These are phyloP conservation scores for Steromphala cineraria DNA, from an alignment of 2,888 invertebrate genomes.

Conservation along the genomic window DNA sequence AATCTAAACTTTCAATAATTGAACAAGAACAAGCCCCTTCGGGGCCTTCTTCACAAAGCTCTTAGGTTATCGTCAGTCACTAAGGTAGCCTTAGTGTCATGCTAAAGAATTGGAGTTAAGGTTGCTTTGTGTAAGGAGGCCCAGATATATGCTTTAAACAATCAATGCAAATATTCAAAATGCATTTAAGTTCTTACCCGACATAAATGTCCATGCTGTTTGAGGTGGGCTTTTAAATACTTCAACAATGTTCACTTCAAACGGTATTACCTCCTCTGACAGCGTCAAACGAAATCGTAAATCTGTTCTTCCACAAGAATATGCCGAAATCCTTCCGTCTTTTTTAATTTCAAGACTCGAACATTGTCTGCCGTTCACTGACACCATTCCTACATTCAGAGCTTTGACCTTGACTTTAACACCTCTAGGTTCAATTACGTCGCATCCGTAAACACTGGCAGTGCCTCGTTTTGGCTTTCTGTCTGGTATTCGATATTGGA, in stretches of 20 bases:
- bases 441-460: background rate
- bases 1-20: too few relatives aligned
- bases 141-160: too few relatives aligned
- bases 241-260: background rate
- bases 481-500: background rate
- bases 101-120: too few relatives aligned
- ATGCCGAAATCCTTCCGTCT: background rate
- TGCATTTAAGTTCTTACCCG: background rate
- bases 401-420: conserved; percentile 1
- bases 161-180: too few relatives aligned
- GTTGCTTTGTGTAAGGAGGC: too few relatives aligned
- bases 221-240: background rate
- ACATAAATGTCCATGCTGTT: background rate
- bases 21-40: too few relatives aligned
- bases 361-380: background rate
- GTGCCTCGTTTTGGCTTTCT: background rate
- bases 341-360: background rate
- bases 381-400: background rate
- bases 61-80: too few relatives aligned
- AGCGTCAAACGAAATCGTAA: background rate
- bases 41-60: too few relatives aligned
- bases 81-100: too few relatives aligned
- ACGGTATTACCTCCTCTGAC: background rate
- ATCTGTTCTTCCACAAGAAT: background rate
- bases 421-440: background rate